phyloP scores from a whole-genome alignment of 2,797 vertebrate species.

The Coccyzus lansbergi region DNA sequence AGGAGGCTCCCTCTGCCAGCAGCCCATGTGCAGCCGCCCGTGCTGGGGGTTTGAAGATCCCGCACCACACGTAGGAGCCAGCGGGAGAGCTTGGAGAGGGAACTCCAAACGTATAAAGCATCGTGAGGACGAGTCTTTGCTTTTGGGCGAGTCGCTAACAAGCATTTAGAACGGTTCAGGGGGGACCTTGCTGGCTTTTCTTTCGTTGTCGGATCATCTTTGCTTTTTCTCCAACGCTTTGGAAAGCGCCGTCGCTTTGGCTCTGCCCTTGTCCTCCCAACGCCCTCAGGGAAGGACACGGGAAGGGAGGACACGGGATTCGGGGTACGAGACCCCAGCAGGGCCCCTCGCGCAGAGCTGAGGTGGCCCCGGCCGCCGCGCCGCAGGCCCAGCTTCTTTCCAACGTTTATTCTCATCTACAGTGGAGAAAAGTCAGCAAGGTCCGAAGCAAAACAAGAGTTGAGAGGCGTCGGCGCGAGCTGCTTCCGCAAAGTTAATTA shows the following conservation, averaged over 20 bases:
- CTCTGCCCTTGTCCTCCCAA: neutral
- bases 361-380: neutral
- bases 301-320: neutral
- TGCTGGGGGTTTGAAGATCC: neutral
- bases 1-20: neutral
- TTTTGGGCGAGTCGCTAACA: neutral
- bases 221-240: neutral
- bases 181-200: neutral
- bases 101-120: neutral
- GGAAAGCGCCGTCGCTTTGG: neutral
- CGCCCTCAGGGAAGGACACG: neutral
- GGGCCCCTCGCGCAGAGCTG: neutral
- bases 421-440: neutral
- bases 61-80: rapidly evolving
- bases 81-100: neutral
- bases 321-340: neutral
- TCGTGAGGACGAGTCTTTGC: neutral
- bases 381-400: neutral
- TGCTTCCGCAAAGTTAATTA: neutral
- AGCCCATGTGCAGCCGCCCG: neutral
- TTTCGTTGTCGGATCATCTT: neutral
- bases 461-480: neutral
- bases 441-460: neutral
- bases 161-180: neutral
- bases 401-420: neutral